Conservation (phyloP, 2,888 invertebrate species). For the Tanypteryx hageni region DNA sequence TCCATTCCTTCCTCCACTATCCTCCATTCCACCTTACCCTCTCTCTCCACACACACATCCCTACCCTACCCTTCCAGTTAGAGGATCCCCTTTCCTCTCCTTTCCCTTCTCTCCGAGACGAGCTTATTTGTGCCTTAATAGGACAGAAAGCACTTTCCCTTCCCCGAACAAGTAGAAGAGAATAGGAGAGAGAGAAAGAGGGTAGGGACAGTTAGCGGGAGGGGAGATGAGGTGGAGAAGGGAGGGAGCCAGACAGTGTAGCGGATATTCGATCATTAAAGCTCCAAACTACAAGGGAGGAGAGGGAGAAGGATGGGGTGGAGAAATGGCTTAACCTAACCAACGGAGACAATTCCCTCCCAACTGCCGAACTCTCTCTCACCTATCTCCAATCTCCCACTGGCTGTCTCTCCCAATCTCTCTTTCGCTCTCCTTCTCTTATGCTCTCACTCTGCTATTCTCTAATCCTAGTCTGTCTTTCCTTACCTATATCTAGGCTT, state of each 20-base stretch:
- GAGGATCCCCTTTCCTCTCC: neutral
- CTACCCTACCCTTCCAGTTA: neutral
- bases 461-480: too few species aligned
- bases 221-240: neutral
- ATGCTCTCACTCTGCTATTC: too few species aligned
- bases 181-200: neutral
- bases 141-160: conserved; percentile 62
- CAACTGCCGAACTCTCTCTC: neutral
- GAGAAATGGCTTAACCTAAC: conserved; percentile 40
- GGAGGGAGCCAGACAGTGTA: conserved; percentile 54
- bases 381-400: neutral
- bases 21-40: neutral
- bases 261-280: conserved; percentile 63
- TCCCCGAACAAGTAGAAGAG: conserved; percentile 8
- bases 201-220: neutral
- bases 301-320: neutral
- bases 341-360: neutral
- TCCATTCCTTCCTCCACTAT: neutral
- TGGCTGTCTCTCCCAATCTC: neutral
- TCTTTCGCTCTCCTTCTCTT: neutral
- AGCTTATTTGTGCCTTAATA: conserved; percentile 63
- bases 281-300: conserved; percentile 13
- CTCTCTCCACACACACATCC: too few species aligned
- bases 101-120: conserved; percentile 9
- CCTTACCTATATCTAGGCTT: too few species aligned